Evolutionary conservation across 2,113 vertebrate genomes (phyloP).

Genomic region (Caretta caretta): DNA sequence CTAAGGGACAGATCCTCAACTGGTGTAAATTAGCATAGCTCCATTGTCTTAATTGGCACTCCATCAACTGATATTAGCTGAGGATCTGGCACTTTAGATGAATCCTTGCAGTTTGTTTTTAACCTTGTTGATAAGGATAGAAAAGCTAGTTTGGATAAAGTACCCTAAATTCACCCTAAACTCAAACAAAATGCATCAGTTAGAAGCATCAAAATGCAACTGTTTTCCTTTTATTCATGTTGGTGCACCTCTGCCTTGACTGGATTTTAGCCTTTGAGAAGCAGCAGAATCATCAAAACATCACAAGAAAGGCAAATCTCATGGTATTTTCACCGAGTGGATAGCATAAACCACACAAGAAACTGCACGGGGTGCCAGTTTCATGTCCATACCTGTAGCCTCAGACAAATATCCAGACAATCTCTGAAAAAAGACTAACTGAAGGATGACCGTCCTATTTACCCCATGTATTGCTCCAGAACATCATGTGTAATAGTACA

Average conservation of each 20-base stretch:
- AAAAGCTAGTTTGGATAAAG: neutral
- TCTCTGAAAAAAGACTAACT: neutral
- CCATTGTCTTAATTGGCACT: neutral
- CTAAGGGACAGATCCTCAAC: neutral
- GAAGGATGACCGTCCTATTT: neutral
- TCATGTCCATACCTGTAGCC: neutral
- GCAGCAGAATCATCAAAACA: neutral
- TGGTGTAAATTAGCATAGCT: neutral
- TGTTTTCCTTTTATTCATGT: neutral
- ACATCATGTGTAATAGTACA: neutral
- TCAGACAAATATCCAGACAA: neutral
- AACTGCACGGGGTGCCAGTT: neutral
- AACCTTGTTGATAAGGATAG: conserved; percentile 28
- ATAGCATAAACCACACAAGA: neutral
- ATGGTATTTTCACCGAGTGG: neutral
- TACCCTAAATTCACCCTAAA: neutral
- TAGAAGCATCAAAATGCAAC: neutral
- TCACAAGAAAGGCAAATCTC: neutral
- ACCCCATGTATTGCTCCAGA: neutral
- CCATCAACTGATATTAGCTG: conserved; percentile 5
- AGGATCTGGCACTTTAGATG: neutral
- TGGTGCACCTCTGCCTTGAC: neutral
- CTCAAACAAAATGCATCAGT: neutral
- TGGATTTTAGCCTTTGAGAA: neutral
- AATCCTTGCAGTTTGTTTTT: neutral